Evolutionary conservation across 2,888 invertebrate genomes (phyloP).

Genomic region (Diarsia dahlii): DNA sequence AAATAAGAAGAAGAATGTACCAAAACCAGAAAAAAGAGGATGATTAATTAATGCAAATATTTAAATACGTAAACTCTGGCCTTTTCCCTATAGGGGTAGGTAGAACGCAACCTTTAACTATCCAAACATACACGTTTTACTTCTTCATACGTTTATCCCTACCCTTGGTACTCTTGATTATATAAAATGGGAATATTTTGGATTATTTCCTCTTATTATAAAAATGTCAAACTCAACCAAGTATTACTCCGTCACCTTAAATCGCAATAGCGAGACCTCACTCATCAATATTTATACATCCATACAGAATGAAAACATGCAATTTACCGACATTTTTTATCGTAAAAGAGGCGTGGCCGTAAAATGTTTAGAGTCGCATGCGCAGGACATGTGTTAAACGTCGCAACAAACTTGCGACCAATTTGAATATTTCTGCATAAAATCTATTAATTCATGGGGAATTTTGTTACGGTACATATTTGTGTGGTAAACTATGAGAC

Average conservation of each 20-base stretch:
- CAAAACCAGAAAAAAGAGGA: not conserved
- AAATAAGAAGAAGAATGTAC: not conserved
- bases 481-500: constrained; percentile 48
- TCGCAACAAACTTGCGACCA: constrained; percentile 60
- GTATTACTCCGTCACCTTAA: constrained; percentile 26
- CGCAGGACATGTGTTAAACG: constrained; percentile 66
- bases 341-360: constrained; percentile 70
- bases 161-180: not conserved
- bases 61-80: not conserved
- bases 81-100: not conserved
- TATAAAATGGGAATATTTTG: not conserved
- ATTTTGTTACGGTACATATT: constrained; percentile 50
- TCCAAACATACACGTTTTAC: not conserved
- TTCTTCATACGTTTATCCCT: not conserved
- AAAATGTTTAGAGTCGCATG: constrained; percentile 57
- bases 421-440: constrained; percentile 79
- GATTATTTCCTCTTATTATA: not conserved
- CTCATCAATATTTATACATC: constrained; percentile 61
- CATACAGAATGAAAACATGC: constrained; percentile 56
- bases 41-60: not conserved
- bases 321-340: constrained; percentile 67
- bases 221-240: constrained; percentile 17
- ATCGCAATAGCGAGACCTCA: constrained; percentile 20
- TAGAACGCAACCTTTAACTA: not conserved
- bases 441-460: constrained; percentile 64